Conservation (phyloP, 2,797 vertebrate genomes). For the Danio albolineatus region DNA sequence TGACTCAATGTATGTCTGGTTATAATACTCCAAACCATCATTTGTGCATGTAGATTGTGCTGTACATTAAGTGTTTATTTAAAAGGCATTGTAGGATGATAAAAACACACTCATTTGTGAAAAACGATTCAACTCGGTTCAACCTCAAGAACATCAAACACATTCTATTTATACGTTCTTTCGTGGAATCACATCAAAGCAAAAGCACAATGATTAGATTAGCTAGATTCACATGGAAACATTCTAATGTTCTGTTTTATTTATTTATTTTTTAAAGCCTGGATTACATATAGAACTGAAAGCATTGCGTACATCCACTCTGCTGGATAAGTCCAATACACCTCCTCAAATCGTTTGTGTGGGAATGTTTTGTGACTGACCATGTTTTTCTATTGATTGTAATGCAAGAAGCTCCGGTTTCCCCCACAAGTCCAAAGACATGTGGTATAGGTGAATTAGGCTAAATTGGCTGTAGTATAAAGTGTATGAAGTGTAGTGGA, state of each 20-base stretch:
- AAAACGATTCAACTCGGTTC: background rate
- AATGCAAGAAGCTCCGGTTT: no score
- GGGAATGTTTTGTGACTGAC: background rate
- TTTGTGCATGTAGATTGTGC: background rate
- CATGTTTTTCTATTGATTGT: no score
- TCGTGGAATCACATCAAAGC: conserved; percentile 5
- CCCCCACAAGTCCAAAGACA: no score
- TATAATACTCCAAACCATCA: background rate
- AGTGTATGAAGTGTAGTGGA: no score
- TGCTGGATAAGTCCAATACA: background rate
- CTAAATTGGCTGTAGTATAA: no score
- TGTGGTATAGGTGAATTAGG: no score
- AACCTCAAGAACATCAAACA: background rate
- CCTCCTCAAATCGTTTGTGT: background rate
- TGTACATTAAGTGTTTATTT: background rate
- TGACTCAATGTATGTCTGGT: background rate
- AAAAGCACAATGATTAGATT: conserved; percentile 11
- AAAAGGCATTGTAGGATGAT: background rate
- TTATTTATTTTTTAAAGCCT: background rate
- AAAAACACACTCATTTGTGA: no score
- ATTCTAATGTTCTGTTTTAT: background rate
- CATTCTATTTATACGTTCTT: conserved; percentile 1
- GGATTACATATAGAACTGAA: background rate
- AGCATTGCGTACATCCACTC: background rate
- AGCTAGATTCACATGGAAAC: background rate